phyloP scores from a whole-genome alignment of 2,113 vertebrate species.

The Verasper variegatus region DNA sequence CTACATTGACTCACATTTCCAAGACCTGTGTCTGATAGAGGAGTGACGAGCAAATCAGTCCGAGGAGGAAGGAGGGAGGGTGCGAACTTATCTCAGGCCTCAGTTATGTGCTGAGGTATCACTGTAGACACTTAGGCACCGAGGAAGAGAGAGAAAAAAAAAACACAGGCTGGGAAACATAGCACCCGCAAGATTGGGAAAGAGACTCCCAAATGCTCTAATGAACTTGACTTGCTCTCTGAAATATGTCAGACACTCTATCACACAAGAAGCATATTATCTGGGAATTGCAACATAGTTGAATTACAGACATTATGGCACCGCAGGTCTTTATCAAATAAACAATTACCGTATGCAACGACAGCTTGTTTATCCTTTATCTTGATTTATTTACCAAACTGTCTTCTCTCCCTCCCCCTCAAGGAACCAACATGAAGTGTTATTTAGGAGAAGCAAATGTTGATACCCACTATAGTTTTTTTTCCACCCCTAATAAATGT shows the following conservation, averaged over 20 bases:
- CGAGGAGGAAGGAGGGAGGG: constrained; percentile 47
- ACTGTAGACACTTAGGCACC: constrained; percentile 96
- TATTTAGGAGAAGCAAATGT: constrained; percentile 63
- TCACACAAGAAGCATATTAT: constrained; percentile 94
- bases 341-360: constrained; percentile 81
- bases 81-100: constrained; percentile 92
- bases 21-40: constrained; percentile 52
- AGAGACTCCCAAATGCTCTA: constrained; percentile 80
- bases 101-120: constrained; percentile 98
- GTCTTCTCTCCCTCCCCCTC: constrained; percentile 42
- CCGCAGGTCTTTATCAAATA: constrained; percentile 89
- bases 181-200: constrained; percentile 79
- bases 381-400: constrained; percentile 80
- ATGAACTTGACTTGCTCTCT: constrained; percentile 80
- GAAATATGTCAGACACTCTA: constrained; percentile 91
- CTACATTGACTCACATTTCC: constrained; percentile 8
- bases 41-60: constrained; percentile 46
- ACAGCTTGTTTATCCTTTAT: constrained; percentile 83
- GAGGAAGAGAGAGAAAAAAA: constrained; percentile 73
- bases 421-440: constrained; percentile 54
- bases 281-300: constrained; percentile 86
- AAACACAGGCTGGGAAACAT: constrained; percentile 72
- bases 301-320: constrained; percentile 97
- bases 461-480: constrained; percentile 51
- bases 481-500: constrained; percentile 74